phyloP scores from a whole-genome alignment of 2,113 vertebrate species.

The Pleuronectes platessa region DNA sequence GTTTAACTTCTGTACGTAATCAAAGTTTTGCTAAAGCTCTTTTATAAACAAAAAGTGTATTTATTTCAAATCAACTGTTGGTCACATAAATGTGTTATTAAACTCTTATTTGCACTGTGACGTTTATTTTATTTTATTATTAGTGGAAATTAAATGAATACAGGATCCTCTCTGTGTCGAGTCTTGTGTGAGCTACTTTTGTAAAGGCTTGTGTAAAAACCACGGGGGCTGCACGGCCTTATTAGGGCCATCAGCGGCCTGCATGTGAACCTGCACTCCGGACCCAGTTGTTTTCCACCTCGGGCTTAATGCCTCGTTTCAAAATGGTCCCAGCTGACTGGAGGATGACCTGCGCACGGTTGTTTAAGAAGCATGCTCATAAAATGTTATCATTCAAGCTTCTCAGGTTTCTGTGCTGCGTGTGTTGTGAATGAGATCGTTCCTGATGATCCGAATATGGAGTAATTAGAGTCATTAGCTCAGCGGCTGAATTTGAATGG shows the following conservation, averaged over 20 bases:
- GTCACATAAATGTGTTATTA: too few species aligned
- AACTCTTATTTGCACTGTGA: too few species aligned
- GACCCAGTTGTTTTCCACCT: background rate
- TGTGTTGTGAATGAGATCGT: constrained; percentile 63
- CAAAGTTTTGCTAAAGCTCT: too few species aligned
- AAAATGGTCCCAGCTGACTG: background rate
- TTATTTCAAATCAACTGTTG: too few species aligned
- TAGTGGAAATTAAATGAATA: constrained; percentile 47
- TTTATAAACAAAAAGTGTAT: too few species aligned
- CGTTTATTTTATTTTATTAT: background rate
- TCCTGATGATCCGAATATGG: constrained; percentile 68
- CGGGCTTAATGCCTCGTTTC: background rate
- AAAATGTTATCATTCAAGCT: constrained; percentile 17
- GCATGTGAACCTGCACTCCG: constrained; percentile 32
- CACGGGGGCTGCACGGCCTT: constrained; percentile 25
- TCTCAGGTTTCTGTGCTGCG: background rate
- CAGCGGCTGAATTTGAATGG: constrained; percentile 79
- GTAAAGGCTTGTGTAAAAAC: constrained; percentile 32
- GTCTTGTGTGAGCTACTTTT: constrained; percentile 37
- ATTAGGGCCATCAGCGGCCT: constrained; percentile 27
- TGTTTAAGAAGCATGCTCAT: constrained; percentile 2
- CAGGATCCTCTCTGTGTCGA: constrained; percentile 17
- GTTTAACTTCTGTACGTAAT: too few species aligned
- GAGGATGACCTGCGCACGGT: constrained; percentile 2
- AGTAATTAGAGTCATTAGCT: constrained; percentile 83